Conservation (phyloP, 2,797 vertebrate species). For the Apodemus agrarius region DNA sequence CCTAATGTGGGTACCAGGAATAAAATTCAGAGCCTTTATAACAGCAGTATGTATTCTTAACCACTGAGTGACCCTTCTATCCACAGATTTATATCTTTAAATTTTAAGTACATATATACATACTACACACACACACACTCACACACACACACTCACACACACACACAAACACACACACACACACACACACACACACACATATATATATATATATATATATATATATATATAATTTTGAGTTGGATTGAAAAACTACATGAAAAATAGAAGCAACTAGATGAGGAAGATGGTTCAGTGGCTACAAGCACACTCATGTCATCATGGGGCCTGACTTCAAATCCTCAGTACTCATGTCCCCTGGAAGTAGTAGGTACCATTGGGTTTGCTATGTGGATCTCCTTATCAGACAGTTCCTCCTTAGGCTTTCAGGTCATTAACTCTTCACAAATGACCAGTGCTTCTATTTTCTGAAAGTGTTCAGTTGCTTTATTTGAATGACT, state of each 20-base stretch:
- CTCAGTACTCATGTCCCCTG: neutral
- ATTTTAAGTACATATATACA: neutral
- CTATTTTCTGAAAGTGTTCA: neutral
- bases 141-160: no score
- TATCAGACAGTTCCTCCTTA: neutral
- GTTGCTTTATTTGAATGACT: neutral
- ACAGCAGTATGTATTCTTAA: neutral
- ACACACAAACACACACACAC: no score
- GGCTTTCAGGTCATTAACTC: neutral
- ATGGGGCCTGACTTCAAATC: neutral
- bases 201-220: no score
- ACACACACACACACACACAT: no score
- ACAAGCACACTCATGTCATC: neutral
- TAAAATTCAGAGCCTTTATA: neutral
- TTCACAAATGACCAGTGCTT: neutral
- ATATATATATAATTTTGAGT: neutral
- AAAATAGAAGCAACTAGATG: neutral
- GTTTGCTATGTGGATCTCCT: neutral
- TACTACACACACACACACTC: no score
- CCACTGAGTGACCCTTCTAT: neutral
- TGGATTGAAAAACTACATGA: neutral
- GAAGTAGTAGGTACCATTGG: neutral
- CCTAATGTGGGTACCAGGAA: neutral
- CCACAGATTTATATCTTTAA: neutral
- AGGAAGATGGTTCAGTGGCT: neutral